Conservation (phyloP, 2,113 vertebrate genomes). For the Eclectus roratus region DNA sequence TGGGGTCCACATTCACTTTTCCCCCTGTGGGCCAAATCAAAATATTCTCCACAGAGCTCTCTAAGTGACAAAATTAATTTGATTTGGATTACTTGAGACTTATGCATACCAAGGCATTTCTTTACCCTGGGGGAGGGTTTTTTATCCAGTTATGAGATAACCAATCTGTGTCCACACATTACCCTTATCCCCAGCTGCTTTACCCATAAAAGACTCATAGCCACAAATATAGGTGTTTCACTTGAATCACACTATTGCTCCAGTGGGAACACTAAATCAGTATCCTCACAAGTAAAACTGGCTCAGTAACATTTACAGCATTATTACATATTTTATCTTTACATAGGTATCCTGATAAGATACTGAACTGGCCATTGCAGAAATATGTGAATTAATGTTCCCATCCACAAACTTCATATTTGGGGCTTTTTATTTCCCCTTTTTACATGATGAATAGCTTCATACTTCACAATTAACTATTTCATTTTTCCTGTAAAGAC, state of each 20-base stretch:
- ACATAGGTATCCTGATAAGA: conserved; percentile 5
- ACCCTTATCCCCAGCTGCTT: conserved; percentile 1
- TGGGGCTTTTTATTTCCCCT: neutral
- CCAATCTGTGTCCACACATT: neutral
- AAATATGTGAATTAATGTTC: neutral
- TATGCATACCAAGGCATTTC: neutral
- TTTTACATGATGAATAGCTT: neutral
- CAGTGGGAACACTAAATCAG: conserved; percentile 50
- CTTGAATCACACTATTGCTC: conserved; percentile 8
- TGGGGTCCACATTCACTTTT: neutral
- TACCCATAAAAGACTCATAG: conserved; percentile 1
- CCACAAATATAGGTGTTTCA: neutral
- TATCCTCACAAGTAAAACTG: conserved; percentile 3
- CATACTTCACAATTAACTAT: neutral
- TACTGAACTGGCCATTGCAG: neutral
- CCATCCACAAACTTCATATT: neutral
- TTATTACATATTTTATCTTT: neutral
- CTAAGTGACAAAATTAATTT: neutral
- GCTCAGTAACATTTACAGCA: conserved; percentile 49
- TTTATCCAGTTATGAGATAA: neutral
- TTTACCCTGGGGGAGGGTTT: neutral
- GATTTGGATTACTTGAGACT: neutral
- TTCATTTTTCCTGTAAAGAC: neutral
- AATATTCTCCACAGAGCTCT: neutral
- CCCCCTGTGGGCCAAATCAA: neutral